Conservation (phyloP, 1,140 invertebrate species). For the Archivesica marissinica region DNA sequence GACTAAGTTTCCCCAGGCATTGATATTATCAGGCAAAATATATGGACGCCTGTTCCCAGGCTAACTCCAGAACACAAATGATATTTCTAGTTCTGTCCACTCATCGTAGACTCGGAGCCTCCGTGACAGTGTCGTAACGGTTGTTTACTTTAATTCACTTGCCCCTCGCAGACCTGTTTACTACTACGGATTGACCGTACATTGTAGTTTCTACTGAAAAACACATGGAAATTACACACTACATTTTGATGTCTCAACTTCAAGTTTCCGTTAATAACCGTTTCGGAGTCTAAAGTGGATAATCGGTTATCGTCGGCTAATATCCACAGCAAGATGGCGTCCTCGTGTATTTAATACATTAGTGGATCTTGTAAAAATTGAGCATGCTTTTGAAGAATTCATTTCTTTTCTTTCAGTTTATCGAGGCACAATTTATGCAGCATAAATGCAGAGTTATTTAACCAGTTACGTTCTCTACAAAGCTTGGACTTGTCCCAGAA, state of each 20-base stretch:
- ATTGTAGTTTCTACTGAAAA: too few relatives aligned
- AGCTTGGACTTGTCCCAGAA: slow-evolving; percentile 93
- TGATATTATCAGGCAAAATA: too few relatives aligned
- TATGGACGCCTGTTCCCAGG: too few relatives aligned
- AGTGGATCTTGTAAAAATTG: not conserved
- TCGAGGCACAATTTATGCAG: not conserved
- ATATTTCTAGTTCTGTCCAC: too few relatives aligned
- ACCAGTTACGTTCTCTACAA: slow-evolving; percentile 84
- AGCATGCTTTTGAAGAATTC: not conserved
- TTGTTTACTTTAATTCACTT: too few relatives aligned
- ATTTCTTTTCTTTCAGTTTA: slow-evolving; percentile 54
- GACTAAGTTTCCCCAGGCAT: too few relatives aligned
- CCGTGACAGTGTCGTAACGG: too few relatives aligned
- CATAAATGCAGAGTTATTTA: slow-evolving; percentile 53
- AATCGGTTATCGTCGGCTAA: not conserved
- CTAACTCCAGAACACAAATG: too few relatives aligned
- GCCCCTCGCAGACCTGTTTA: too few relatives aligned
- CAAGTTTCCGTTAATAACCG: not conserved
- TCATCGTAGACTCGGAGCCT: too few relatives aligned
- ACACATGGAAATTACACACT: not conserved
- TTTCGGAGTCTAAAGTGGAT: not conserved
- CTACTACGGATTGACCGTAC: too few relatives aligned
- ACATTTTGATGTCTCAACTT: not conserved
- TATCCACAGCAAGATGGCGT: not conserved
- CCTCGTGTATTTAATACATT: not conserved